Base-by-base conservation (phyloP, 2,113 vertebrate species). In the Psephotus haematonotus region DNA sequence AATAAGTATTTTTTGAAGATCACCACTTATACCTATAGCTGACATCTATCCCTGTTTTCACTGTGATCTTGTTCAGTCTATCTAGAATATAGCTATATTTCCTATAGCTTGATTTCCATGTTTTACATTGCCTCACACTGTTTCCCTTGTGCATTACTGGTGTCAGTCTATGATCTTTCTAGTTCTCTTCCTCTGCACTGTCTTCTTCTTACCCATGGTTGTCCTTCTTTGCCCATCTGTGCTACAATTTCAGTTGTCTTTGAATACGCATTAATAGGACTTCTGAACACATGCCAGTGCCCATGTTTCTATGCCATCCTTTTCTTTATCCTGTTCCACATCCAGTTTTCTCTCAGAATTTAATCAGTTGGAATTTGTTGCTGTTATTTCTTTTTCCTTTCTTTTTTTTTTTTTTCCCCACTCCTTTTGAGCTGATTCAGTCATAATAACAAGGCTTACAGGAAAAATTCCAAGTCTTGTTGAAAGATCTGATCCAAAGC, bases 201-300 rank as follows among this genome's bases (percentile, higher is more conserved):
- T 94, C 37, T 90, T 95, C 76, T 82, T 79, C 74, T 92, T 55
- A 78, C 43, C 65, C 3, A 4, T 89, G 79, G 18, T 71, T 81
- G 90, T 93, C 92, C 87, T 97, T 95, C 82, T 92, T 94, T 85
- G 62, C 22, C 93, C 94, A 94, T 95, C 93, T 96, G 95, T 46
- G 80, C 70, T 63, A 62, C 64, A 86, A 92, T 75, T 94, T 92
- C 93, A 90, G 88, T 86, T 79, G 59, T 76, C 82, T 85, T 57
- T 82, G 67, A 90, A 69, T 76, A 67, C 59, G 80, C 25, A 92
- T 90, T 79, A 85, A 71, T 88, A 92, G 50, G 44, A 31, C 52
- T 87, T 87, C 70, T 82, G 81, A 82, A 77, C 81, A 80, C 68
- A 77, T 80, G 81, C 55, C 70, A 82, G 55, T 81, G 29, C 47